Conservation (phyloP, 2,113 vertebrate genomes). For the Thinocorus orbignyianus region DNA sequence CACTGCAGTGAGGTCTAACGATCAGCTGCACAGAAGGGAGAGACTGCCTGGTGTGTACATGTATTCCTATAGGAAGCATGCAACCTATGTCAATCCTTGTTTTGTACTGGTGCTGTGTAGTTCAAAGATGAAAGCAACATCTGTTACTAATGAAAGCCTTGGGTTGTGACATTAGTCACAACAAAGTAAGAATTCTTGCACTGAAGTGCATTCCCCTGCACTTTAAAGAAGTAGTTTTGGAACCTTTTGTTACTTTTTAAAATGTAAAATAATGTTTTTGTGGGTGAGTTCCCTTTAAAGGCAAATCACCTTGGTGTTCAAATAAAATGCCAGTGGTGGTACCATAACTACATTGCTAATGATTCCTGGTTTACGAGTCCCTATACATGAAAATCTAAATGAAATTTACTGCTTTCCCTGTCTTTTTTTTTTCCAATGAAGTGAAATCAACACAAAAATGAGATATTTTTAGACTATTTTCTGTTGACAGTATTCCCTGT, state of each 20-base stretch:
- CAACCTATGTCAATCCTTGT: background rate
- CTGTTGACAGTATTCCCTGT: constrained; percentile 33
- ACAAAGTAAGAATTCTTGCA: background rate
- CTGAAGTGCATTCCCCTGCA: background rate
- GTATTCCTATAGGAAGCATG: background rate
- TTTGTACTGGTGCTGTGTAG: background rate
- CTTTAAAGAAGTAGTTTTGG: background rate
- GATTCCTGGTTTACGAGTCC: background rate
- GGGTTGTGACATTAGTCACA: background rate
- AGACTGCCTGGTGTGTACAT: background rate
- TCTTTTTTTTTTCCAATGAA: background rate
- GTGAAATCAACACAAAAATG: background rate
- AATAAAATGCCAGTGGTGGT: background rate
- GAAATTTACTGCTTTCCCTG: background rate
- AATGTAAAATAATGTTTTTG: background rate
- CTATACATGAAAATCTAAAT: background rate
- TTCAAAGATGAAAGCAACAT: background rate
- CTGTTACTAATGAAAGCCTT: constrained; percentile 1
- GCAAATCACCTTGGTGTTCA: background rate
- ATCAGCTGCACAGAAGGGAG: background rate
- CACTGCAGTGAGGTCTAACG: background rate
- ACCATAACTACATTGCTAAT: background rate
- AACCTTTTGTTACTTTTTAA: background rate
- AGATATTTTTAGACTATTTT: constrained; percentile 28
- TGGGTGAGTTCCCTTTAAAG: background rate